Conservation (phyloP, 1,140 invertebrate species). For the Coelopa frigida region DNA sequence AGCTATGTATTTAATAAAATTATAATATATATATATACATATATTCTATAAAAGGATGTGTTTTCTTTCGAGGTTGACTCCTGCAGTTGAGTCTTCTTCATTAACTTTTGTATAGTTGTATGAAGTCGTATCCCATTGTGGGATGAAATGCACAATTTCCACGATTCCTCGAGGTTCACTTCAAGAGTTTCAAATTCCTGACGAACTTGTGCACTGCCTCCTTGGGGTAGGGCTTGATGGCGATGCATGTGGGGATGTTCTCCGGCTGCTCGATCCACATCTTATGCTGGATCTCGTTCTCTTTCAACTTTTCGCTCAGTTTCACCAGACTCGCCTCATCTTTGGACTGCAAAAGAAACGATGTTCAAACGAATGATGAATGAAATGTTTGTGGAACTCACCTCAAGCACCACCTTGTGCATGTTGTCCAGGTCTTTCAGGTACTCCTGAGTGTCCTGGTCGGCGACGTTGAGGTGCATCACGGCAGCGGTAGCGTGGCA, state of each 20-base stretch:
- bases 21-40: too few relatives aligned
- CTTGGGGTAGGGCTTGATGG: conserved; percentile 87
- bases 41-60: too few relatives aligned
- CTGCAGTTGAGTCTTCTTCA: too few relatives aligned
- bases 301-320: conserved; percentile 60
- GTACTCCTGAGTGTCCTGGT: conserved; percentile 70
- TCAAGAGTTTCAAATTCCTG: conserved; percentile 83
- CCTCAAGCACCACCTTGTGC: conserved; percentile 90
- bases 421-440: conserved; percentile 74
- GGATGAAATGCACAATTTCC: too few relatives aligned
- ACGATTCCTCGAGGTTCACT: too few relatives aligned
- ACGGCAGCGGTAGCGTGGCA: conserved; percentile 88
- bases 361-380: neutral
- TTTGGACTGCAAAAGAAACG: conserved; percentile 51
- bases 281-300: conserved; percentile 76
- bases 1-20: too few relatives aligned
- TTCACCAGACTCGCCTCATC: conserved; percentile 67
- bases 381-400: conserved; percentile 42
- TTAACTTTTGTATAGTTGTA: too few relatives aligned
- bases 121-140: too few relatives aligned
- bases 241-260: conserved; percentile 91
- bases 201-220: conserved; percentile 76
- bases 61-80: too few relatives aligned
- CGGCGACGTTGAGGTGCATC: conserved; percentile 63
- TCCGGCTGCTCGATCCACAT: conserved; percentile 98